Conservation (phyloP, 1,140 invertebrate genomes). For the Venturia canescens region DNA sequence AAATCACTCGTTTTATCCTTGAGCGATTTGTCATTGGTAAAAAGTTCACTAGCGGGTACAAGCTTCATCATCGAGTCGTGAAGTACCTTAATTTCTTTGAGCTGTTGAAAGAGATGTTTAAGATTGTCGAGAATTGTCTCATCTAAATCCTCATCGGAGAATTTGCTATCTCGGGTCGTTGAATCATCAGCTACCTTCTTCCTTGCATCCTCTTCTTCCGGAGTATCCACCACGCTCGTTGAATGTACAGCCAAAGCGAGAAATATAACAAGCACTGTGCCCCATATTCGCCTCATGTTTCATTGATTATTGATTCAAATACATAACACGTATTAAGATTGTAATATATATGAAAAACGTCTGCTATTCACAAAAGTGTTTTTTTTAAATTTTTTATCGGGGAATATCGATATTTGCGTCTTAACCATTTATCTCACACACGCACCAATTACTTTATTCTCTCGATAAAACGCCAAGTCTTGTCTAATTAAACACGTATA, state of each 20-base stretch:
- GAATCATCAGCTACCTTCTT: conserved; percentile 60
- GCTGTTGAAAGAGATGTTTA: conserved; percentile 62
- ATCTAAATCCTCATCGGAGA: conserved; percentile 29
- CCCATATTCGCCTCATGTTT: conserved; percentile 39
- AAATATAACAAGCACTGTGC: conserved; percentile 32
- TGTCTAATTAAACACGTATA: conserved; percentile 43
- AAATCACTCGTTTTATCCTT: conserved; percentile 58
- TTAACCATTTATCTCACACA: conserved; percentile 2
- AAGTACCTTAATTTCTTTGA: conserved; percentile 65
- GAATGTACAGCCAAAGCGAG: background rate
- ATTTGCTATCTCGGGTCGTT: background rate
- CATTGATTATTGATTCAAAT: conserved; percentile 40
- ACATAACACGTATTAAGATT: conserved; percentile 15
- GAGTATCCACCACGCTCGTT: conserved; percentile 47
- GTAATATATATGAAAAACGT: background rate
- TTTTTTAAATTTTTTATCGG: background rate
- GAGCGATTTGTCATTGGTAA: conserved; percentile 58
- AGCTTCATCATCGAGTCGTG: conserved; percentile 66
- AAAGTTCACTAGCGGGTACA: conserved; percentile 59
- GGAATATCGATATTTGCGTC: background rate
- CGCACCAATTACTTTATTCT: background rate
- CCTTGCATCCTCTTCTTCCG: conserved; percentile 38
- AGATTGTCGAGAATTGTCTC: conserved; percentile 61
- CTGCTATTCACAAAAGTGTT: background rate
- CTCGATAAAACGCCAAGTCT: background rate